phyloP scores from a whole-genome alignment of 2,113 vertebrate genomes.

The Trogon surrucura region DNA sequence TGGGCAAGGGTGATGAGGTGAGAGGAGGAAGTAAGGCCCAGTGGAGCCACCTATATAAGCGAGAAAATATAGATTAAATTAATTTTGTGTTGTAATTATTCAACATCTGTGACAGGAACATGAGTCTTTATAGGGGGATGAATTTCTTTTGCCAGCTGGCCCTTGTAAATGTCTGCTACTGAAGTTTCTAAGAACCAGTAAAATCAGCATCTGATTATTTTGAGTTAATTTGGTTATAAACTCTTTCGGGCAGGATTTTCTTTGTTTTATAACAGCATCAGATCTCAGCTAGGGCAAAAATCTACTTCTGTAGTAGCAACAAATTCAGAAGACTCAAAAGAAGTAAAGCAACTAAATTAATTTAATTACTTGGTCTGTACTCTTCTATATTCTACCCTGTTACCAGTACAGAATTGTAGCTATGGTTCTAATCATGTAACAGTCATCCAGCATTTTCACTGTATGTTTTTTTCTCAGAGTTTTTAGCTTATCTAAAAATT shows the following conservation, averaged over 20 bases:
- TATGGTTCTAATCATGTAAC: background rate
- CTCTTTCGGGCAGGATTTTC: background rate
- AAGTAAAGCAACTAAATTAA: background rate
- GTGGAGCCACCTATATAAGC: background rate
- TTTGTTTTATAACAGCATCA: background rate
- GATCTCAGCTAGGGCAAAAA: background rate
- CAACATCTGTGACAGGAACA: background rate
- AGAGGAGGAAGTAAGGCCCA: background rate
- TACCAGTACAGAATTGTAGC: background rate
- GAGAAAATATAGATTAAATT: background rate
- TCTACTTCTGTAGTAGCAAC: background rate
- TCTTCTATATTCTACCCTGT: background rate
- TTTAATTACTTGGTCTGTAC: background rate
- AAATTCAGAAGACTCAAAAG: background rate
- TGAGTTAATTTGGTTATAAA: background rate
- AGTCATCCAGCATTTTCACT: slow-evolving; percentile 15
- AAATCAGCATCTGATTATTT: background rate
- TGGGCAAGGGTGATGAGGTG: background rate
- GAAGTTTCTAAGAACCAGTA: background rate
- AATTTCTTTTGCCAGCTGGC: background rate
- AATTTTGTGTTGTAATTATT: background rate
- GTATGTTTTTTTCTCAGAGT: slow-evolving; percentile 4
- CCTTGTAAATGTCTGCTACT: background rate
- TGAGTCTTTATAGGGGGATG: background rate
- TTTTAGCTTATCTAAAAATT: slow-evolving; percentile 22